phyloP scores from a whole-genome alignment of 2,888 invertebrate genomes.

The Scaptomyza flava region DNA sequence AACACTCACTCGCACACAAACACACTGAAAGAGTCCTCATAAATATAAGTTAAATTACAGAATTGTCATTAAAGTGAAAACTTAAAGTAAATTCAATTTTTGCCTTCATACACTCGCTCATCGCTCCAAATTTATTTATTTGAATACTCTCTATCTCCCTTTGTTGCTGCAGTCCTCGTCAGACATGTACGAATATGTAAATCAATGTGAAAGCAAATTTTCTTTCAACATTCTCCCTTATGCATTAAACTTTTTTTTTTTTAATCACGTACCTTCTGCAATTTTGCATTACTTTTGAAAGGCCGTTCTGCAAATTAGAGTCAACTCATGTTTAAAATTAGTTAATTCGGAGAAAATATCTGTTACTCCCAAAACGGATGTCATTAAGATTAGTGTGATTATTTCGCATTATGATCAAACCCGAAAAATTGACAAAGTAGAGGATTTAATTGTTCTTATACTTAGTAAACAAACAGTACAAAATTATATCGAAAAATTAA shows the following conservation, averaged over 20 bases:
- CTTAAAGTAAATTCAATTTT: slow-evolving; percentile 63
- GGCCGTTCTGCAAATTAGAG: neutral
- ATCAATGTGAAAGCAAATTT: slow-evolving; percentile 53
- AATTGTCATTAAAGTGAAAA: slow-evolving; percentile 63
- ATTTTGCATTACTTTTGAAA: neutral
- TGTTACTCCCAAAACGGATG: too few relatives aligned
- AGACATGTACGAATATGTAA: slow-evolving; percentile 54
- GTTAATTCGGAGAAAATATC: too few relatives aligned
- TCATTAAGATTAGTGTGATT: too few relatives aligned
- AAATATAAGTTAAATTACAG: slow-evolving; percentile 57
- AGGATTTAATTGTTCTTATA: too few relatives aligned
- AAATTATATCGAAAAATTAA: too few relatives aligned
- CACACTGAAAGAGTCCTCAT: slow-evolving; percentile 3
- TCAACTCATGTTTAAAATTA: neutral
- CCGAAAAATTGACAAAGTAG: too few relatives aligned
- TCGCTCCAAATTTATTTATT: slow-evolving; percentile 15
- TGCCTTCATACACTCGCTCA: slow-evolving; percentile 12
- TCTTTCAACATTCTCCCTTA: neutral
- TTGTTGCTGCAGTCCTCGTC: slow-evolving; percentile 38
- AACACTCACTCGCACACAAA: neutral
- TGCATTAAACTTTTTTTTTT: neutral
- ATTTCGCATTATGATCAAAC: too few relatives aligned
- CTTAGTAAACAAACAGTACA: too few relatives aligned
- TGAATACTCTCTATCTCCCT: neutral
- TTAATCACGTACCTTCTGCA: slow-evolving; percentile 26